phyloP scores from a whole-genome alignment of 2,888 invertebrate genomes.

The Conomelus anceps region DNA sequence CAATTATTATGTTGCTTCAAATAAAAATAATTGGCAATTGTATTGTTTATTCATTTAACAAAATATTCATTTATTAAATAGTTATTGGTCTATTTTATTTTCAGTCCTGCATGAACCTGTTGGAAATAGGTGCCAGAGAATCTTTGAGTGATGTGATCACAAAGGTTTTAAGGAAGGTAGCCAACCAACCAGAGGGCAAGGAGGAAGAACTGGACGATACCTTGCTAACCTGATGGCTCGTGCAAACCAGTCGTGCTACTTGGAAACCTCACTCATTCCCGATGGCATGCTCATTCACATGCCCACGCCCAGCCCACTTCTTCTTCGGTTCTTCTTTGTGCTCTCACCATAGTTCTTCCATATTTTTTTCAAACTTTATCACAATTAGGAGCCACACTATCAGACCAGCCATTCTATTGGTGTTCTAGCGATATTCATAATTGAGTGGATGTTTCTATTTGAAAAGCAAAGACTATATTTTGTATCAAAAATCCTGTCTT shows the following conservation, averaged over 20 bases:
- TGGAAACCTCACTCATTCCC: too few relatives aligned
- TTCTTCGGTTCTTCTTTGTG: neutral
- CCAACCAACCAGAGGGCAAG: slow-evolving; percentile 70
- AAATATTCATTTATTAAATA: too few relatives aligned
- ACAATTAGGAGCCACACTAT: neutral
- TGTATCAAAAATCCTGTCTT: neutral
- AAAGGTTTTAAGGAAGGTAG: slow-evolving; percentile 76
- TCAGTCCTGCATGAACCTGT: slow-evolving; percentile 62
- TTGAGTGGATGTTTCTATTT: neutral
- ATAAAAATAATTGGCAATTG: too few relatives aligned
- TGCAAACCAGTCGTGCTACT: too few relatives aligned
- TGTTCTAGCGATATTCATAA: neutral
- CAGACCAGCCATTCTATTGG: neutral
- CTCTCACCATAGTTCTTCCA: neutral
- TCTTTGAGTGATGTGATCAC: slow-evolving; percentile 82
- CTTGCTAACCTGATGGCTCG: slow-evolving; percentile 42
- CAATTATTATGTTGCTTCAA: too few relatives aligned
- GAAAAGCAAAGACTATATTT: neutral
- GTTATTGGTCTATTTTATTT: slow-evolving; percentile 33
- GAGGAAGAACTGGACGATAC: slow-evolving; percentile 92
- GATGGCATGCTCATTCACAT: neutral
- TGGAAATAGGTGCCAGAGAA: slow-evolving; percentile 85
- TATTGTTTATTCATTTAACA: too few relatives aligned
- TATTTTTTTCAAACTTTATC: neutral
- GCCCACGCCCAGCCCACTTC: neutral